These are phyloP conservation scores for Pseudococcus longispinus DNA, from an alignment of 2,888 invertebrate species.

Conservation along the genomic window DNA sequence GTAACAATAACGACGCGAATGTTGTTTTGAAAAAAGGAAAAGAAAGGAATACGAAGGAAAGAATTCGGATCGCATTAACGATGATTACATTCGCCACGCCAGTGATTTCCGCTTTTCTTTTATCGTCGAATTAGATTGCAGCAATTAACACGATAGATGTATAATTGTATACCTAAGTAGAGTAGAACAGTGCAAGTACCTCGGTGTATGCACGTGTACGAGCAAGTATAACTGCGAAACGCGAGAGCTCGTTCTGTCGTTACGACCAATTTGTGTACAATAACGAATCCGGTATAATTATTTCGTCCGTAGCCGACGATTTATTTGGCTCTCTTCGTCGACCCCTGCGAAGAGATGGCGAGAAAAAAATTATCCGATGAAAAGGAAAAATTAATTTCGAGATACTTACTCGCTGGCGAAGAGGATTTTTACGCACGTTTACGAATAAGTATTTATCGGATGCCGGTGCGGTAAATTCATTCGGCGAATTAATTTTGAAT, in stretches of 20 bases:
- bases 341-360: not conserved
- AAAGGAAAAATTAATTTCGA: not conserved
- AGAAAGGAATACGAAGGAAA: not conserved
- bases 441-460: not conserved
- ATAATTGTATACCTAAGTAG: too few relatives aligned
- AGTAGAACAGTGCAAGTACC: too few relatives aligned
- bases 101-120: not conserved
- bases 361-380: constrained; percentile 21
- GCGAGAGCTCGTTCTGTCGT: not conserved
- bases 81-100: not conserved
- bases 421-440: not conserved
- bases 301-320: not conserved
- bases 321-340: not conserved
- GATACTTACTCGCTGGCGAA: not conserved
- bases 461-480: not conserved
- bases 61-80: not conserved
- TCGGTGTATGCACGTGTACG: too few relatives aligned
- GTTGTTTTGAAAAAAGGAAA: not conserved
- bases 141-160: not conserved
- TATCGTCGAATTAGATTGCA: not conserved
- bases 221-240: not conserved
- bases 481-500: not conserved
- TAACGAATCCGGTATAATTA: not conserved
- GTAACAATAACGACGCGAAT: not conserved
- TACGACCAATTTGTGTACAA: not conserved